Evolutionary conservation across 1,140 invertebrate genomes (phyloP).

Genomic region (Mesaphorura yosii): DNA sequence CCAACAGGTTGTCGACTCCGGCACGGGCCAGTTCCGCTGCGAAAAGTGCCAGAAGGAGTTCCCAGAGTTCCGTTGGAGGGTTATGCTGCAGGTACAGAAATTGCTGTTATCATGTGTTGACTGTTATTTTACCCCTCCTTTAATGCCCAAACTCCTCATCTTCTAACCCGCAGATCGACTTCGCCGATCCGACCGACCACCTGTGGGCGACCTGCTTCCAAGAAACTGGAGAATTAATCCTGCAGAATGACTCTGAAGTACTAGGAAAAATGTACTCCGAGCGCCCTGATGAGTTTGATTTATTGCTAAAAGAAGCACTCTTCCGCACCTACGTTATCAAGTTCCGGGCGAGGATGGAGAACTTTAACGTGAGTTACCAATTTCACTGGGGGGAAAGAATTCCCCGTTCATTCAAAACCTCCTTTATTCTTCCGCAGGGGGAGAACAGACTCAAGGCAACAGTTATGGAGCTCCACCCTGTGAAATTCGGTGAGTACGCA

Average conservation of each 20-base stretch:
- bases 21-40: constrained; percentile 78
- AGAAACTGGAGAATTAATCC: constrained; percentile 66
- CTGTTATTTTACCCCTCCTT: constrained; percentile 29
- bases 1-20: constrained; percentile 60
- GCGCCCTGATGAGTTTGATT: constrained; percentile 46
- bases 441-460: constrained; percentile 67
- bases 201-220: constrained; percentile 84
- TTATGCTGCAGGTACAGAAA: constrained; percentile 62
- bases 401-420: constrained; percentile 16
- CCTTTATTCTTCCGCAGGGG: constrained; percentile 48
- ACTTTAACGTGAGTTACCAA: constrained; percentile 60
- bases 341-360: constrained; percentile 74
- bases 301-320: constrained; percentile 56
- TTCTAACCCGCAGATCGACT: constrained; percentile 55
- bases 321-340: constrained; percentile 73
- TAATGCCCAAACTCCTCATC: no score
- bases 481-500: constrained; percentile 66
- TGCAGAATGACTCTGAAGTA: constrained; percentile 64
- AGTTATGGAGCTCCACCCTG: constrained; percentile 50
- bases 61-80: constrained; percentile 72
- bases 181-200: constrained; percentile 67
- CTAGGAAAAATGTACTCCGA: constrained; percentile 56
- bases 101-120: constrained; percentile 2
- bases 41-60: constrained; percentile 84
- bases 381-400: neutral